A percentile compares a stretch with the other conserved stretches of the same genome.
These are phyloP conservation scores for Drosophila guanche DNA, from an alignment of 1,140 invertebrate genomes.

Conservation along the genomic window DNA sequence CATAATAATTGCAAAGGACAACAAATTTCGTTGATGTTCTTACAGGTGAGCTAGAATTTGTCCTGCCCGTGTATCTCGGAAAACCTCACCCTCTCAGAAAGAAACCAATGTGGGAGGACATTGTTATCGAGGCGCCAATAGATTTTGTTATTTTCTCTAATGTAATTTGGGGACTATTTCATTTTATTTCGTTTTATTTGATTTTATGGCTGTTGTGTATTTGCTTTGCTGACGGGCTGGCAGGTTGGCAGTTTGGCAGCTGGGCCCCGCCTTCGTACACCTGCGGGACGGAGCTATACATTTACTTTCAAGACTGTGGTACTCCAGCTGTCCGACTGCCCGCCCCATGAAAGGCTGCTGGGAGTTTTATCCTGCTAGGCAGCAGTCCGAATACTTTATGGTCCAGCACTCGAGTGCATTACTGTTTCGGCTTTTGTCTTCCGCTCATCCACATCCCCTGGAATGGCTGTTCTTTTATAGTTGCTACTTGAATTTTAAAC, in stretches of 20 bases:
- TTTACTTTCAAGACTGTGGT: constrained; percentile 14
- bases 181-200: constrained; percentile 67
- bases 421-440: constrained; percentile 68
- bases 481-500: constrained; percentile 70
- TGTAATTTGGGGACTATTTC: constrained; percentile 72
- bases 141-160: constrained; percentile 48
- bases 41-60: constrained; percentile 74
- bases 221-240: constrained; percentile 40
- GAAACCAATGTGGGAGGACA: constrained; percentile 37
- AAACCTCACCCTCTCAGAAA: too few species aligned
- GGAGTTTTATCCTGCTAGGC: constrained; percentile 50
- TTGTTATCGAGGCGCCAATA: constrained; percentile 69
- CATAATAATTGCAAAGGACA: constrained; percentile 74
- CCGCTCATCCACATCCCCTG: constrained; percentile 7
- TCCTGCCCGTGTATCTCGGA: constrained; percentile 15
- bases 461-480: constrained; percentile 49
- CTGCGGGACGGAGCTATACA: constrained; percentile 24
- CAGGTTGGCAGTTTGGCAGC: not conserved
- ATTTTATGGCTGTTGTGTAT: constrained; percentile 33
- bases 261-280: constrained; percentile 12
- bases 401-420: constrained; percentile 63
- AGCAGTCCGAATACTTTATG: constrained; percentile 68
- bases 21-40: constrained; percentile 69
- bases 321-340: constrained; percentile 34
- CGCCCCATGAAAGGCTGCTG: constrained; percentile 63